Percentiles rank a stretch among this genome's conserved stretches.
Conservation (phyloP, 2,888 invertebrate genomes). For the Hydrotaea diabolus region DNA sequence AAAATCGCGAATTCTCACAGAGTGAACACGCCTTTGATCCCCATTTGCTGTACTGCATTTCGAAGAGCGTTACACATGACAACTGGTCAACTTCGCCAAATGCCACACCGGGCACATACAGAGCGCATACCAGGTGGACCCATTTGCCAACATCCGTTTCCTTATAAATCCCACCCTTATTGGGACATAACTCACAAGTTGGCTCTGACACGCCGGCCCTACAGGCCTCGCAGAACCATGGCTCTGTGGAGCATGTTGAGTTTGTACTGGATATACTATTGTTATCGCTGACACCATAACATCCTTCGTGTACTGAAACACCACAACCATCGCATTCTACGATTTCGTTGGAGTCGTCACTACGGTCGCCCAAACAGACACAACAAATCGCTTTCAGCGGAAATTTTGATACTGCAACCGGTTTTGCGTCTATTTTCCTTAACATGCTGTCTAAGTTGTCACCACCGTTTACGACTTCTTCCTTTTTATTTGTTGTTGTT, state of each 20-base stretch:
- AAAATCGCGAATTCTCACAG: slow-evolving; percentile 92
- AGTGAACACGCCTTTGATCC: slow-evolving; percentile 95
- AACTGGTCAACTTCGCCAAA: slow-evolving; percentile 97
- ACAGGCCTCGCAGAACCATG: slow-evolving; percentile 99
- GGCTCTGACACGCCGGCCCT: slow-evolving; percentile 94
- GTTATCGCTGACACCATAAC: slow-evolving; percentile 96
- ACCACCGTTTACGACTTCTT: slow-evolving; percentile 63
- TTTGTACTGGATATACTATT: slow-evolving; percentile 95
- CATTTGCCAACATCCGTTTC: slow-evolving; percentile 98
- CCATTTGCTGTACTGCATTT: slow-evolving; percentile 98
- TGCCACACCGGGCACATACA: slow-evolving; percentile 98
- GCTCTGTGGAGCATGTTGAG: slow-evolving; percentile 97
- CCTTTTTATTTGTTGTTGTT: slow-evolving; percentile 39
- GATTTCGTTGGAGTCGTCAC: slow-evolving; percentile 96
- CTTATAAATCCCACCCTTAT: slow-evolving; percentile 94
- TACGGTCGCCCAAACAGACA: slow-evolving; percentile 95
- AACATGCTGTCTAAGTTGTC: slow-evolving; percentile 65
- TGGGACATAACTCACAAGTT: slow-evolving; percentile 97
- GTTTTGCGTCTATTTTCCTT: slow-evolving; percentile 64
- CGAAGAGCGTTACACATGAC: slow-evolving; percentile 95
- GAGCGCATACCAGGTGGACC: slow-evolving; percentile 98
- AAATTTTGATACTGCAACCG: slow-evolving; percentile 75
- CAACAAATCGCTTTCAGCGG: slow-evolving; percentile 92
- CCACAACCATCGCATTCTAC: slow-evolving; percentile 98
- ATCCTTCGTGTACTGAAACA: slow-evolving; percentile 97